Evolutionary conservation across 1,140 invertebrate species (phyloP), one percentile per base, ranked within the genome.

Genomic region (Drepana arcuata): DNA sequence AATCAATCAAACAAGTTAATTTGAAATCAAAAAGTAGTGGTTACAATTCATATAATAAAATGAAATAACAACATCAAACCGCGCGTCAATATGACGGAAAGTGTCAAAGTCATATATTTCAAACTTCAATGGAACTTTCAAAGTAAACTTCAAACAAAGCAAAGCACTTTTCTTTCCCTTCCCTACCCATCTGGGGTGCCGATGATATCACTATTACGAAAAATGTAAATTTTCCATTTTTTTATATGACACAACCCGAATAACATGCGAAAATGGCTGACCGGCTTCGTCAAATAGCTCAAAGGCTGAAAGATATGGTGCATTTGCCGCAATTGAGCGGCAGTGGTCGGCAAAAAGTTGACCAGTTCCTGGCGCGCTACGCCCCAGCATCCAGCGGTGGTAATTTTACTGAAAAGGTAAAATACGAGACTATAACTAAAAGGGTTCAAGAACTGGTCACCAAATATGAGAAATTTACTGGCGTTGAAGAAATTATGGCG

Each of bases 401-500:
- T 0, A 70, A 75, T 30, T 50, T 82, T 9, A 71, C 74, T 2
- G 71, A 79, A 26, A 78, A 65, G 16, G 66, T 82, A 12, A 79
- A 68, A 56, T 61, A 72, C 6, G 66, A 73, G 16, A 51, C 44
- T 13, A 45, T 82, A 3, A 39, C 62, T 0, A 57, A 47, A 25
- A 78, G 52, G 49, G 69, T 79, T 0, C 62, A 66, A 30, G 74
- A 82, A 21, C 29, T 82, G 13, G 71, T 82, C 9, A 43, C 58
- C n/a, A 68, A 55, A 46, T 84, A 84, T 64, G 83, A 84, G 33
- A 81, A 83, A 43, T 84, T 84, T 16, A 84, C 80, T 0, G 83
- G 83, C 6, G 81, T 84, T 3, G 69, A 80, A 14, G 83, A 84
- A 50, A 82, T 84, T 16, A 79, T 84, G 74, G 66, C 72, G 4